Evolutionary conservation across 2,113 vertebrate species (phyloP).

Genomic region (Columba livia): DNA sequence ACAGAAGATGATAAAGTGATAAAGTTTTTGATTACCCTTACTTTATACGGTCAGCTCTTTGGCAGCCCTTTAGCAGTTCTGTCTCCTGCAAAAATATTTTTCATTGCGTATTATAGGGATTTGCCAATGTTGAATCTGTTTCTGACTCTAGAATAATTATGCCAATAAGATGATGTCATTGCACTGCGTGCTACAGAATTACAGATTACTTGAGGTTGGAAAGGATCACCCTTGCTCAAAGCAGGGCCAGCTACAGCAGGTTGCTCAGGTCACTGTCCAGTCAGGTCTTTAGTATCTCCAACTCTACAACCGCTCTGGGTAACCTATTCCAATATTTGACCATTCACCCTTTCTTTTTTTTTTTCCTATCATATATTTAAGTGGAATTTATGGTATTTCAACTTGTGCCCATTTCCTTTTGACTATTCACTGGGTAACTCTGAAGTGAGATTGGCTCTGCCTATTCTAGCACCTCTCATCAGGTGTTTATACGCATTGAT

Average conservation of each 20-base stretch:
- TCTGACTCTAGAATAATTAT: not conserved
- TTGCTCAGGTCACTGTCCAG: not conserved
- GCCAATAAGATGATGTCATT: not conserved
- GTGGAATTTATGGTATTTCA: not conserved
- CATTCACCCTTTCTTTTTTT: not conserved
- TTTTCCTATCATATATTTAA: not conserved
- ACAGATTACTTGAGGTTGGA: not conserved
- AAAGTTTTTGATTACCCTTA: not conserved
- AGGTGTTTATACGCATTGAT: not conserved
- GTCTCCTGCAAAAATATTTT: not conserved
- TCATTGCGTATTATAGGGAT: not conserved
- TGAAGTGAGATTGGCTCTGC: not conserved
- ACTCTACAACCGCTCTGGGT: not conserved
- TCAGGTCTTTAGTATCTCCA: not conserved
- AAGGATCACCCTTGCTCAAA: not conserved
- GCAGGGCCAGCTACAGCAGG: not conserved
- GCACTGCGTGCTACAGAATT: not conserved
- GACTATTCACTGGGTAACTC: not conserved
- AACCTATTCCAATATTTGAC: not conserved
- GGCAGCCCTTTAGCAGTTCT: not conserved
- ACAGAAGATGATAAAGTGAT: not conserved
- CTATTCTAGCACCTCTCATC: not conserved
- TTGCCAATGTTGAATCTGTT: not conserved
- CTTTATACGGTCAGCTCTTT: not conserved
- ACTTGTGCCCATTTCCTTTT: not conserved